These are phyloP conservation scores for Antrozous pallidus DNA, from an alignment of 2,797 vertebrate genomes.

Conservation along the genomic window DNA sequence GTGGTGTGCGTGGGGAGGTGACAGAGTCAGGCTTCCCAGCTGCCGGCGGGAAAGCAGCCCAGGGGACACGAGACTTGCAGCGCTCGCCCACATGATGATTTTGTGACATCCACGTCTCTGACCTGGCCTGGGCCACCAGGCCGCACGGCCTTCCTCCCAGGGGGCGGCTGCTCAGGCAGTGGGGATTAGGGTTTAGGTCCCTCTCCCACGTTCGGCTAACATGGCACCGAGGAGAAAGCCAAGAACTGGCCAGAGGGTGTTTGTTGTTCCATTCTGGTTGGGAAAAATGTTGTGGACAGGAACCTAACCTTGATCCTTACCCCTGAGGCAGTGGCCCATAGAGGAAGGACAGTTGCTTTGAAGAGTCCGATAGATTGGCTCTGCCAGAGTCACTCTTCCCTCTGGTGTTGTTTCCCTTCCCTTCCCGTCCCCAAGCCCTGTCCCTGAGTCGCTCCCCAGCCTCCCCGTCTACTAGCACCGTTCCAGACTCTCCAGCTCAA, in stretches of 20 bases:
- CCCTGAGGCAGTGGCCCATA: not conserved
- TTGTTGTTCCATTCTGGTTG: not conserved
- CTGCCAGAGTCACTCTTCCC: not conserved
- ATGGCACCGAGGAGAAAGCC: not conserved
- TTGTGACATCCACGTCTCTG: not conserved
- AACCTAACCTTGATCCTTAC: not conserved
- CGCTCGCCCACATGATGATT: not conserved
- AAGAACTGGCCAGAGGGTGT: not conserved
- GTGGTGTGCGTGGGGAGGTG: not conserved
- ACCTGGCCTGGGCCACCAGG: not conserved
- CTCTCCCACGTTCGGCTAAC: not conserved
- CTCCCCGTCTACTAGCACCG: not conserved
- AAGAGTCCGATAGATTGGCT: too few relatives aligned
- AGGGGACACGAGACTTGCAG: not conserved
- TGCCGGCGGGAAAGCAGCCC: not conserved
- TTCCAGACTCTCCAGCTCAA: not conserved
- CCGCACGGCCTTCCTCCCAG: not conserved
- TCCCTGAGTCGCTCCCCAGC: not conserved
- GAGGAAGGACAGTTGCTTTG: not conserved
- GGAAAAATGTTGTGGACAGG: not conserved
- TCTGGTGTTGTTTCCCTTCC: not conserved
- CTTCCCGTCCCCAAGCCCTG: too few relatives aligned
- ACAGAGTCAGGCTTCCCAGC: not conserved
- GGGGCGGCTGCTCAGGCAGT: not conserved
- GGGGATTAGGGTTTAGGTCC: not conserved